Evolutionary conservation across 2,113 vertebrate genomes (phyloP).

Genomic region (Amblyornis subalaris): DNA sequence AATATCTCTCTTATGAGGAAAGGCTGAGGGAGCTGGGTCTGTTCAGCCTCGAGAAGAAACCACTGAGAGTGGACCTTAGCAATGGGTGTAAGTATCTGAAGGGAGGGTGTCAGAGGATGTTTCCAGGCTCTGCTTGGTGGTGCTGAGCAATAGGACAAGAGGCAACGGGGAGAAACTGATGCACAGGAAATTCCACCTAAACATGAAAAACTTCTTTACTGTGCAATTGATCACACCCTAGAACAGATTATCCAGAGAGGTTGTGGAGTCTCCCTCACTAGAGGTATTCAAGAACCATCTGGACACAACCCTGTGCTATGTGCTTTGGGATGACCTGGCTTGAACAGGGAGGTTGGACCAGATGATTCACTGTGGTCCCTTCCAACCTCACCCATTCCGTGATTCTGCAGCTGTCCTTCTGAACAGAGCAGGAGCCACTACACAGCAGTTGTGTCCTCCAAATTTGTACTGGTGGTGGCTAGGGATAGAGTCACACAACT

Average conservation of each 20-base stretch:
- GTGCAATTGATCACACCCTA: background rate
- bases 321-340: background rate
- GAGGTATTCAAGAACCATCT: background rate
- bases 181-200: background rate
- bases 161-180: background rate
- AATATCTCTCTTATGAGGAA: background rate
- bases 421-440: background rate
- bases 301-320: background rate
- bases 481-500: background rate
- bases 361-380: background rate
- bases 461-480: background rate
- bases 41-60: accelerated
- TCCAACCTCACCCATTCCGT: background rate
- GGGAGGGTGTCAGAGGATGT: background rate
- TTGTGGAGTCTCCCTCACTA: background rate
- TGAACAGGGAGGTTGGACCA: background rate
- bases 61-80: background rate
- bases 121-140: background rate
- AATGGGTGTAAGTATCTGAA: background rate
- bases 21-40: background rate
- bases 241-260: background rate
- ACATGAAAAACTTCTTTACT: background rate
- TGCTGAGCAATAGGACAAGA: background rate
- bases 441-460: background rate
- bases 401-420: background rate